Evolutionary conservation across 1,140 invertebrate species (phyloP), one percentile per base, ranked within the genome.

Genomic region (Drosophila ficusphila): DNA sequence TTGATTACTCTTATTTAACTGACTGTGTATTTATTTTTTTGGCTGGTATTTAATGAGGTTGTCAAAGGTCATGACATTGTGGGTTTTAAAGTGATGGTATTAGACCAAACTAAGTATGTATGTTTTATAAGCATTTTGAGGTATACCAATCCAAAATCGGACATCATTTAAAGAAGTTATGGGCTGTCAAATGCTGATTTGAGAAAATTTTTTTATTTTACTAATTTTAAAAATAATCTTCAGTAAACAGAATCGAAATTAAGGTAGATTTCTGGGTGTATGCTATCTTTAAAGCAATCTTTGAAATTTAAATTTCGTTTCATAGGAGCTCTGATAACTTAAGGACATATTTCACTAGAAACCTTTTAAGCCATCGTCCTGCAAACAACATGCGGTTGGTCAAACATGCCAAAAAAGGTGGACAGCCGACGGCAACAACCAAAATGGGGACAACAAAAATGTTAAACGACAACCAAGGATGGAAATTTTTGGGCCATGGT

Each of bases 261-360:
- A n/a, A n/a, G n/a, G n/a, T n/a, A n/a, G n/a, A n/a, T n/a, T n/a
- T n/a, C n/a, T n/a, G n/a, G n/a, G n/a, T n/a, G n/a, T n/a, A 7
- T 14, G 14, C 6, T n/a, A 21, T 1, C 14, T 4, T 25, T 12
- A 23, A 12, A 42, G 1, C 8, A 3, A 44, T 38, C 19, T 5
- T 1, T 11, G 18, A 19, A 36, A 18, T 58, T 23, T 8, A 34
- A 36, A 11, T 18, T 36, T 23, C 5, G 8, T 12, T 36, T n/a
- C 54, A 29, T 7, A 19, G 14, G 2, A 33, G 19, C 19, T 25
- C 19, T n/a, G 23, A 53, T 49, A 42, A 62, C 68, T 61, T 61
- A 39, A 70, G 56, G 53, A 65, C 60, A 74, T 79, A 58, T 56
- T 78, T 75, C 54, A 57, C 31, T n/a, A 49, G n/a, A 25, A 57